Conservation (phyloP, 2,888 invertebrate genomes). For the Pammene aurita region DNA sequence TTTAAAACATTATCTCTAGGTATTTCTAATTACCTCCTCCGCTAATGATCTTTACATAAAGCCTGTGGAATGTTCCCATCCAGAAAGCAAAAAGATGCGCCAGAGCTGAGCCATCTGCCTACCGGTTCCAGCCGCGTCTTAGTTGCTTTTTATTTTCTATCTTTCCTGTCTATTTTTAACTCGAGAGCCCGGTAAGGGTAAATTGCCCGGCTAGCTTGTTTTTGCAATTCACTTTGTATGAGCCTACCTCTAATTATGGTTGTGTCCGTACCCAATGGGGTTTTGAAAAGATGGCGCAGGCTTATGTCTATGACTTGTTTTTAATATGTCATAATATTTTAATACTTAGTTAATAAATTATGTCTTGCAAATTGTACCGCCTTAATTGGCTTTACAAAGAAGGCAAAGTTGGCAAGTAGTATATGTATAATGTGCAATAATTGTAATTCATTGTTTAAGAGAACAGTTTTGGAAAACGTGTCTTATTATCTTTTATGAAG, state of each 20-base stretch:
- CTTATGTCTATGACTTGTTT: background rate
- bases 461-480: too few species aligned
- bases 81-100: conserved; percentile 62
- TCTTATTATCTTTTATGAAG: too few species aligned
- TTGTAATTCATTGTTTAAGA: too few species aligned
- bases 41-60: conserved; percentile 40
- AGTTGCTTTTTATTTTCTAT: conserved; percentile 68
- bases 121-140: conserved; percentile 65
- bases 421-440: background rate
- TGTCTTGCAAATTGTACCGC: background rate
- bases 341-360: background rate
- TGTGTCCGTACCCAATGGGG: conserved; percentile 40
- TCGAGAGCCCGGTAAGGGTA: conserved; percentile 45
- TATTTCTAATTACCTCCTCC: conserved; percentile 31
- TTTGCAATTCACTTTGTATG: conserved; percentile 49
- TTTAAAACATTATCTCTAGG: conserved; percentile 13
- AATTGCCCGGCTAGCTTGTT: conserved; percentile 55
- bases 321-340: conserved; percentile 8
- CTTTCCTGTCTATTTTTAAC: conserved; percentile 71
- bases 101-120: conserved; percentile 62
- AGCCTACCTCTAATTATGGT: conserved; percentile 51
- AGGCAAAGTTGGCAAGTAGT: too few species aligned
- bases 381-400: background rate
- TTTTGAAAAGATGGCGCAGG: conserved; percentile 18
- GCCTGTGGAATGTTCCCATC: conserved; percentile 69